These are phyloP conservation scores for Sander lucioperca DNA, from an alignment of 2,113 vertebrate species.

Conservation along the genomic window DNA sequence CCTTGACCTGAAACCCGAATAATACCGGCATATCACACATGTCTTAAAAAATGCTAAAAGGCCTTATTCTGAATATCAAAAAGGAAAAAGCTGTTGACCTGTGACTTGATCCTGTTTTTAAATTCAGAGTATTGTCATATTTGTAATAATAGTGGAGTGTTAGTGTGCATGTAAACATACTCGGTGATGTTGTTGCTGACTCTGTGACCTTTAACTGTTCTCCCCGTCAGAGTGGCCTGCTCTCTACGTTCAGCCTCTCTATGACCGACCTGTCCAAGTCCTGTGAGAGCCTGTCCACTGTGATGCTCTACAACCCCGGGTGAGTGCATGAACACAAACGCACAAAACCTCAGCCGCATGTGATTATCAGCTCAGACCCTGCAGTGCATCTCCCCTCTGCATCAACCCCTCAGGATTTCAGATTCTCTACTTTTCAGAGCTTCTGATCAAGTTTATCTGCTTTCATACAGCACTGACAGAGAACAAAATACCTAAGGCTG, in stretches of 20 bases:
- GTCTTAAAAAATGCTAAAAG: no score
- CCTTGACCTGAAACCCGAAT: no score
- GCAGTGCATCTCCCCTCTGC: constrained; percentile 18
- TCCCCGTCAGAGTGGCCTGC: constrained; percentile 78
- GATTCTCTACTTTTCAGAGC: background rate
- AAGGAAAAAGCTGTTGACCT: no score
- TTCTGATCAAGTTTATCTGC: background rate
- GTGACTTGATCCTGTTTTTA: no score
- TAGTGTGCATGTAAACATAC: no score
- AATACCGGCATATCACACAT: no score
- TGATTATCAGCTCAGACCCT: constrained; percentile 5
- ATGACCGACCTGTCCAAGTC: constrained; percentile 98
- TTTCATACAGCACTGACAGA: background rate
- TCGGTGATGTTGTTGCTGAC: background rate
- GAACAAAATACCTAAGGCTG: no score
- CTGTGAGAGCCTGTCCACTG: constrained; percentile 94
- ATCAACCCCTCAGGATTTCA: background rate
- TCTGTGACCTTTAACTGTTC: background rate
- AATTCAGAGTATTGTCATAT: no score
- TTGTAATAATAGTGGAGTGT: no score
- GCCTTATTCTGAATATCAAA: no score
- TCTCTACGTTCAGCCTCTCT: constrained; percentile 95
- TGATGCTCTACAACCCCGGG: constrained; percentile 99
- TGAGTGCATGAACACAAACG: constrained; percentile 69
- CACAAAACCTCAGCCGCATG: constrained; percentile 7